phyloP scores from a whole-genome alignment of 2,797 vertebrate species.

The Streptopelia turtur region DNA sequence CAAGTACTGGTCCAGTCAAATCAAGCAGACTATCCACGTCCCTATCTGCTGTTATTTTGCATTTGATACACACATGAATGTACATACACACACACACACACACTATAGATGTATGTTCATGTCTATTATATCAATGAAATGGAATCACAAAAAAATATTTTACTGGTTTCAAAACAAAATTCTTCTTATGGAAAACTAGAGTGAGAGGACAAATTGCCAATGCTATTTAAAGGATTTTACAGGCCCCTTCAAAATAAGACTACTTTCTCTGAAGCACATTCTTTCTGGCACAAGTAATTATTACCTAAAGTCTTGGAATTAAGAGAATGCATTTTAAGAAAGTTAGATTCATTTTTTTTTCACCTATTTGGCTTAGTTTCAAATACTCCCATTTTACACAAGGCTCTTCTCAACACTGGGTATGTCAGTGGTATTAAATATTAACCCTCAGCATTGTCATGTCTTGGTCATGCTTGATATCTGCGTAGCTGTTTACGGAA shows the following conservation, averaged over 20 bases:
- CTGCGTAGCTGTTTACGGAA: neutral
- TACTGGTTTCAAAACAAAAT: neutral
- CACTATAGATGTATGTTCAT: neutral
- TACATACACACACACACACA: neutral
- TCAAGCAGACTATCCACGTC: neutral
- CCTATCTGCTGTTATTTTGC: neutral
- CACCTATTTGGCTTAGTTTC: neutral
- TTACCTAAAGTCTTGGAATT: constrained; percentile 18
- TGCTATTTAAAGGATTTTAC: constrained; percentile 19
- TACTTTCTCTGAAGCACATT: constrained; percentile 28
- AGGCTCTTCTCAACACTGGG: neutral
- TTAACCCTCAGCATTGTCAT: neutral
- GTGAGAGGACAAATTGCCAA: neutral
- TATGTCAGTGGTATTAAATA: neutral
- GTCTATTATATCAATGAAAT: neutral
- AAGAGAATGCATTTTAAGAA: neutral
- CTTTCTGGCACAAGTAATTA: constrained; percentile 31
- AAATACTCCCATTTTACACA: neutral
- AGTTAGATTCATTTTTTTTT: neutral
- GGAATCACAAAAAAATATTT: neutral
- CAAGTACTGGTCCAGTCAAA: neutral
- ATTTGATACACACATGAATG: neutral
- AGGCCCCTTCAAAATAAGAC: neutral
- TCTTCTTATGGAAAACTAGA: neutral
- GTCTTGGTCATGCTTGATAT: neutral